Base-by-base conservation (phyloP, 2,888 invertebrate genomes). In the Orthosia cruda region DNA sequence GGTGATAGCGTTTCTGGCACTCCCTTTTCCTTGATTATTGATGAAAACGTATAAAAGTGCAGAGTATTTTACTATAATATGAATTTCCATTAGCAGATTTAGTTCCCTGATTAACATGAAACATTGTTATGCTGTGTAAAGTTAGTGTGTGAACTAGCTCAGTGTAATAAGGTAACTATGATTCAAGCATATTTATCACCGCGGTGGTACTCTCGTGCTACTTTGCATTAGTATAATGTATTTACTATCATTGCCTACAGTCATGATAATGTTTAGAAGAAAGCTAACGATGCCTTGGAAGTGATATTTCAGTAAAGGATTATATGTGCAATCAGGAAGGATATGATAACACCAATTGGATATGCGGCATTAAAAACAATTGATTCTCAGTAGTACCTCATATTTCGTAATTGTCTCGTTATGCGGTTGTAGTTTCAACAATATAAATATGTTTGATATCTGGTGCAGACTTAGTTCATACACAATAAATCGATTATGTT, bases 1-100 rank as follows among this genome's bases (percentile, higher is more conserved):
- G 85, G 85, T 83, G 87, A 81, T 88, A 85, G 85, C 87, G 81
- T 87, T 84, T 77, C 73, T 87, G 92, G 90, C 92, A 92, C 92
- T 92, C 92, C 92, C 92, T 90, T 91, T 92, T 92, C 74, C 71
- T 80, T 80, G 81, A 83, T 83, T 83, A 80, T 75, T 79, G 78
- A 76, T 85, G 74, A 84, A 85, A 87, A 82, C 50, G 50, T 67
- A 54, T 61, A 54, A 49, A 81, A 71, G 74, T 79, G 66, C 62
- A 68, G 71, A 75, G 57, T 79, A 68, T 58, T 71, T 68, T 74
- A 73, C 62, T 79, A 49, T 75, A 88, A 62, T 66, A 89, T 89
- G 89, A 68, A 63, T 70, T 74, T 78, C 55, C 64, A 70, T 61
- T 65, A 72, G 18, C 32, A 70, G 63, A 77, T 73, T 70, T 59